Conservation (phyloP, 2,113 vertebrate species). For the Menura novaehollandiae region DNA sequence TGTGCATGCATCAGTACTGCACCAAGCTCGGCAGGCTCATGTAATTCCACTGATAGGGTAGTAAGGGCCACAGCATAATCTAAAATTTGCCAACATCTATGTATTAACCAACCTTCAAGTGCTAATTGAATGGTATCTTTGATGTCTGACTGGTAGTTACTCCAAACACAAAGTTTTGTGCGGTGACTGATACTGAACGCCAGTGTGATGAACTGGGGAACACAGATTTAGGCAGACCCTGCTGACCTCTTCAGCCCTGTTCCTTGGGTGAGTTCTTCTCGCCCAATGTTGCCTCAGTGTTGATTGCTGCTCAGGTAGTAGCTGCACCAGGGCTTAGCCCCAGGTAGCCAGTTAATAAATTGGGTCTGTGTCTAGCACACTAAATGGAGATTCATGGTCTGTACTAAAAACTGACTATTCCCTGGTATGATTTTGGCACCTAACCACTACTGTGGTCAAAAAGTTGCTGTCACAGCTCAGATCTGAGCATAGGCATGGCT, state of each 20-base stretch:
- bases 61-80: not conserved
- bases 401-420: not conserved
- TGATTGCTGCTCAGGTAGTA: not conserved
- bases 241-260: not conserved
- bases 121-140: not conserved
- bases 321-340: not conserved
- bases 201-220: not conserved
- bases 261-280: not conserved
- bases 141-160: not conserved
- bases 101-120: not conserved
- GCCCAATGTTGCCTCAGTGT: accelerated
- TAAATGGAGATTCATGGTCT: not conserved
- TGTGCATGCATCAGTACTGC: not conserved
- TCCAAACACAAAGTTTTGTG: not conserved
- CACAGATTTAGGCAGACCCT: not conserved
- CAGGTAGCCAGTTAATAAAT: not conserved
- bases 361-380: not conserved
- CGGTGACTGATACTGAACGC: not conserved
- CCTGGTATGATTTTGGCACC: not conserved
- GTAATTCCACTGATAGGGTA: not conserved
- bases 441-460: not conserved
- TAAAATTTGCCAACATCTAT: not conserved
- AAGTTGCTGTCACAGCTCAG: not conserved
- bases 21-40: not conserved
- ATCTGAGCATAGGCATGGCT: not conserved